These are phyloP conservation scores for Mus caroli DNA, from an alignment of 2,797 vertebrate species.

Conservation along the genomic window DNA sequence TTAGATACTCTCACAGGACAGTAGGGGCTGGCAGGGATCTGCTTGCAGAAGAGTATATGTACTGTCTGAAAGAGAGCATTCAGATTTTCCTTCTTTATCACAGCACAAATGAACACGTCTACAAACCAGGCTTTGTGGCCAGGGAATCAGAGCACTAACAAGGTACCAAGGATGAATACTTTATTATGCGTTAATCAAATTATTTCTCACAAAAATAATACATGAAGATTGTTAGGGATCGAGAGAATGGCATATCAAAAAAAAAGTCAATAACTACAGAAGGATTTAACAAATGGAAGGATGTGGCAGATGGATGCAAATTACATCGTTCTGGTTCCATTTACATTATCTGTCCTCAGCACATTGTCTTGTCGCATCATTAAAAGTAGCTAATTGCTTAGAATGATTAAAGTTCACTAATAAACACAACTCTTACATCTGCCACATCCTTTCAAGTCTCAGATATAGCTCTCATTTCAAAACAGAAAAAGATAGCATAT, in stretches of 20 bases:
- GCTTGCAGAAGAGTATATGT: background rate
- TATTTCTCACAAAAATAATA: background rate
- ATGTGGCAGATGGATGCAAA: background rate
- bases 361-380: background rate
- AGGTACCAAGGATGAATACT: background rate
- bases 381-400: background rate
- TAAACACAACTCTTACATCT: background rate
- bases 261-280: background rate
- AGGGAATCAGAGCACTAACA: background rate
- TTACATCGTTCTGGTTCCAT: background rate
- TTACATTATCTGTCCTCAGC: background rate
- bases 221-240: background rate
- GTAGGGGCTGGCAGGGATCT: background rate
- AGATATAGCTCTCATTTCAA: background rate
- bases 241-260: background rate
- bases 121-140: background rate
- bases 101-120: background rate
- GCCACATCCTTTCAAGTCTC: background rate
- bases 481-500: background rate
- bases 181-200: background rate
- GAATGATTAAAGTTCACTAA: slow-evolving; percentile 14
- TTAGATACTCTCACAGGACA: background rate
- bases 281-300: background rate
- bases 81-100: background rate
- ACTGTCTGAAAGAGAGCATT: background rate